Evolutionary conservation across 2,888 invertebrate genomes (phyloP).

Genomic region (Bursaphelenchus okinawaensis): DNA sequence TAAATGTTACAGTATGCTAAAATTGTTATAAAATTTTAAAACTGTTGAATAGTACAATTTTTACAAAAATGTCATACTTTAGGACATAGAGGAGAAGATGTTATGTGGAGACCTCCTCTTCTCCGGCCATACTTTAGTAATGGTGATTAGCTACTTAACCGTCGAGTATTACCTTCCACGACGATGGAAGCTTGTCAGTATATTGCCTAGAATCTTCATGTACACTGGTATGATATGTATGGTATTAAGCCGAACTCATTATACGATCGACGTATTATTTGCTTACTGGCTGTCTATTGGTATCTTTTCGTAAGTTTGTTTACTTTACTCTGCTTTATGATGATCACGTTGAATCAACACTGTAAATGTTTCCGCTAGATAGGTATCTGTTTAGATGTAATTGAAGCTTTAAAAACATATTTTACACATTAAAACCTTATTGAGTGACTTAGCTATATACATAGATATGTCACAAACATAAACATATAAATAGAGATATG

Average conservation of each 20-base stretch:
- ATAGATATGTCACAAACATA: too few relatives aligned
- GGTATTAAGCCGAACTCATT: conserved; percentile 33
- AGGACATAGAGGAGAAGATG: conserved; percentile 35
- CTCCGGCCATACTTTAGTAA: conserved; percentile 38
- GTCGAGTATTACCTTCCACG: conserved; percentile 30
- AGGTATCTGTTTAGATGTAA: neutral
- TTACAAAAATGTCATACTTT: neutral
- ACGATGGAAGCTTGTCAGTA: neutral
- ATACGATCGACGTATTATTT: conserved; percentile 39
- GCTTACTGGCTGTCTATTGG: conserved; percentile 31
- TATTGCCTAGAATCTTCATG: conserved; percentile 23
- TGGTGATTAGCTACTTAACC: conserved; percentile 32
- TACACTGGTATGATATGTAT: conserved; percentile 20
- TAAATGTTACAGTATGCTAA: neutral
- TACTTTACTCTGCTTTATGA: neutral
- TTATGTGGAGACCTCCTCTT: conserved; percentile 39
- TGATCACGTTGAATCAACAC: too few relatives aligned
- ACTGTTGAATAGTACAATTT: neutral
- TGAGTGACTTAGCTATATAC: too few relatives aligned
- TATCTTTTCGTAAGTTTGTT: conserved; percentile 31
- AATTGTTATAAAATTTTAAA: neutral
- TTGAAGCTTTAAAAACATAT: too few relatives aligned
- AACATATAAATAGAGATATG: neutral
- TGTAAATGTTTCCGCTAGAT: too few relatives aligned
- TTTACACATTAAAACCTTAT: too few relatives aligned